Conservation (phyloP, 1,140 invertebrate genomes). For the Bradysia coprophila region DNA sequence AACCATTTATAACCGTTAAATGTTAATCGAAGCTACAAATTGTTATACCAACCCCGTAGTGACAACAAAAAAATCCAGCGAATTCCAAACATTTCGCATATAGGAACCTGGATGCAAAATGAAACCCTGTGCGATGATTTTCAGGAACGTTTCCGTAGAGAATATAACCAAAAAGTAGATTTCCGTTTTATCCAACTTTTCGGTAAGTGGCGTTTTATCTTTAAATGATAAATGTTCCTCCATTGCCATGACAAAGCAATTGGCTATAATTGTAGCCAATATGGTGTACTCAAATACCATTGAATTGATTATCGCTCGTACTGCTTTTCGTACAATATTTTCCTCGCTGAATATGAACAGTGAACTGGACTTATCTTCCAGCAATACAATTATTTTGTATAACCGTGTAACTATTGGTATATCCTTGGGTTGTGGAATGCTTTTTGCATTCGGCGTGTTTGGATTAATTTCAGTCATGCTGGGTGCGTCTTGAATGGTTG, state of each 20-base stretch:
- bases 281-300: constrained; percentile 99
- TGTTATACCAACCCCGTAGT: constrained; percentile 83
- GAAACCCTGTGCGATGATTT: constrained; percentile 99
- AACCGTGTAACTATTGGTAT: too few species aligned
- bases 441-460: too few species aligned
- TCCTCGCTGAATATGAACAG: constrained; percentile 97
- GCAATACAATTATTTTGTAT: too few species aligned
- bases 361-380: too few species aligned
- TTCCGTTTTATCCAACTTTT: constrained; percentile 97
- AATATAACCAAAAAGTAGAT: constrained; percentile 99
- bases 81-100: constrained; percentile 99
- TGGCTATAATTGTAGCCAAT: constrained; percentile 99
- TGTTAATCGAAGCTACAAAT: background rate
- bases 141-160: constrained; percentile 98
- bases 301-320: constrained; percentile 99
- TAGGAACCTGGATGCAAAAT: constrained; percentile 98
- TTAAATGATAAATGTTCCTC: constrained; percentile 96
- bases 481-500: too few species aligned
- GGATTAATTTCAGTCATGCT: too few species aligned
- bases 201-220: constrained; percentile 96
- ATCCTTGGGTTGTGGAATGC: too few species aligned
- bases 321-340: constrained; percentile 85
- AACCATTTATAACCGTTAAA: background rate
- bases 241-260: constrained; percentile 98
- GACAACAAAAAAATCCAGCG: constrained; percentile 99